Evolutionary conservation across 2,797 vertebrate species (phyloP), one percentile per base, ranked within the genome.

Genomic region (Neomorphus geoffroyi): DNA sequence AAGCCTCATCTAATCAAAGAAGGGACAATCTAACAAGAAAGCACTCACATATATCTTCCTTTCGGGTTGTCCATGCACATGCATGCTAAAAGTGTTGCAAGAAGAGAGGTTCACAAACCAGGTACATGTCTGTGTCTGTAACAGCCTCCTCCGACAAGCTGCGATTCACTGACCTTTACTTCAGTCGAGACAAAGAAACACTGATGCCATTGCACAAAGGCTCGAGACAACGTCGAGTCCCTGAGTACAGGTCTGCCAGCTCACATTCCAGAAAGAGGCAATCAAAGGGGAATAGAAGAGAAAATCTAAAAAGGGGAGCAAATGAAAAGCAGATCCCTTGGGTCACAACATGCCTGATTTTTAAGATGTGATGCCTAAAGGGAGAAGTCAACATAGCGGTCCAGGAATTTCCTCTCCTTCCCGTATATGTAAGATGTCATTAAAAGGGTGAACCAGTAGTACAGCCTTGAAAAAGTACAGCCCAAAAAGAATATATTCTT

Each of bases 1-100:
- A 96, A 94, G 65, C 71, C 70, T 56, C 78, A 80, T 85, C 74
- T 80, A 90, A 94, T 88, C 84, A 82, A 92, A 84, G 56, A 56
- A 23, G 8, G 19, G 43, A 43, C 79, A 82, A 94, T 86, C 74
- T 66, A 85, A 71, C 32, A 87, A 87, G 72, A 71, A 93, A 71
- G 3, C 33, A 80, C 50, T 86, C 48, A 32, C 17, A 18, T 53
- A 9, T 18, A 12, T 58, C 60, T 80, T 60, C 32, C 33, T 80
- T 46, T 45, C n/a, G 56, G 56, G 79, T 95, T 87, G 78, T 16
- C 48, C 4, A 3, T 8, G 22, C 27, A 45, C 26, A 41, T 0
- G 12, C 45, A 39, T 18, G 28, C 18, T 48, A 30, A 35, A 43
- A 50, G 28, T 11, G 18, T 41, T 2, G 0, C 19, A 57, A 15